A percentile compares a stretch with the other conserved stretches of the same genome.
These are phyloP conservation scores for Lepidothrix coronata DNA, from an alignment of 2,113 vertebrate genomes.

Conservation along the genomic window DNA sequence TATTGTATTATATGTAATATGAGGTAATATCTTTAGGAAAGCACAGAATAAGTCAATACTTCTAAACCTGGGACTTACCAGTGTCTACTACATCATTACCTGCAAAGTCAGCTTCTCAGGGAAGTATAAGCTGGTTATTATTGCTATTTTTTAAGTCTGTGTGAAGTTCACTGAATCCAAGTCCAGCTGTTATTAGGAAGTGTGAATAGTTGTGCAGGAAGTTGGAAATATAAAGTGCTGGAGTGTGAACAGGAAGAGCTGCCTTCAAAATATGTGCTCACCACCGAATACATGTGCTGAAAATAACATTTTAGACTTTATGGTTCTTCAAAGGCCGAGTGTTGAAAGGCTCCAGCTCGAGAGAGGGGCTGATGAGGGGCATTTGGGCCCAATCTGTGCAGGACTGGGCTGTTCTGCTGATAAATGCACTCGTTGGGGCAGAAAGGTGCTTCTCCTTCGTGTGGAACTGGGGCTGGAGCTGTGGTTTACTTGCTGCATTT, in stretches of 20 bases:
- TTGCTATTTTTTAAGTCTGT: background rate
- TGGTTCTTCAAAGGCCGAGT: background rate
- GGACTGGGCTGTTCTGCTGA: background rate
- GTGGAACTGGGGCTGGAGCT: background rate
- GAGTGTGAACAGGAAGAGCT: conserved; percentile 26
- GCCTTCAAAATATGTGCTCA: background rate
- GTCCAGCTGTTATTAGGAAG: conserved; percentile 23
- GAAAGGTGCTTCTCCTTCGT: fast-evolving
- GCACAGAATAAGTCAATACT: background rate
- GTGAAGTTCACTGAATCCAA: background rate
- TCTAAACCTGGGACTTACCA: background rate
- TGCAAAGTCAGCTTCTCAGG: background rate
- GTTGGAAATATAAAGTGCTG: conserved; percentile 30
- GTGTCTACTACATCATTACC: background rate
- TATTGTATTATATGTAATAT: background rate
- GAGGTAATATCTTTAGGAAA: background rate
- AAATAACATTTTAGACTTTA: background rate
- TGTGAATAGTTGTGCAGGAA: conserved; percentile 27
- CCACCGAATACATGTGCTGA: background rate
- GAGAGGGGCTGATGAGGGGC: background rate
- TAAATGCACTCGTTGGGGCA: fast-evolving
- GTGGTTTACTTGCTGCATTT: background rate
- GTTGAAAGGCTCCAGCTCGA: background rate
- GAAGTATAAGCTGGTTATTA: background rate
- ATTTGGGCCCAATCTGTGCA: background rate